A percentile compares a stretch with the other conserved stretches of the same genome.
Conservation (phyloP, 2,797 vertebrate genomes). For the Sebastes baramenuke region DNA sequence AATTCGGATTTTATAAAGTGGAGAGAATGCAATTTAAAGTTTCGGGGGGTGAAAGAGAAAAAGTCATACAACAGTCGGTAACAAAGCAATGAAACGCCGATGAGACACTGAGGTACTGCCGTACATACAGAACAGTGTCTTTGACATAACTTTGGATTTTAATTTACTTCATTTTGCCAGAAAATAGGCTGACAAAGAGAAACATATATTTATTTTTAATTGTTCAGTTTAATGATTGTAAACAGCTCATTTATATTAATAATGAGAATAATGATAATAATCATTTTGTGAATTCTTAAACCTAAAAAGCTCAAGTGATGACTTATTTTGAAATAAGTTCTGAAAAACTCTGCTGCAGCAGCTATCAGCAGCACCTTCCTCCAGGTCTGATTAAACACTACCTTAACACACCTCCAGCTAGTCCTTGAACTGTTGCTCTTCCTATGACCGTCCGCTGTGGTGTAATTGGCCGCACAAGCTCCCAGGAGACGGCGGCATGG, state of each 20-base stretch:
- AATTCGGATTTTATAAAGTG: not conserved
- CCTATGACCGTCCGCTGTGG: slow-evolving; percentile 25
- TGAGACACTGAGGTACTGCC: not conserved
- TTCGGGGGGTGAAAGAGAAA: not conserved
- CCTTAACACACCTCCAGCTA: slow-evolving; percentile 29
- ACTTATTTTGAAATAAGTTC: not conserved
- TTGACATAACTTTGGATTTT: not conserved
- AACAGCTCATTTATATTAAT: not conserved
- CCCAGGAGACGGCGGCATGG: slow-evolving; percentile 16
- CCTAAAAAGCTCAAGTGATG: not conserved
- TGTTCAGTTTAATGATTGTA: not conserved
- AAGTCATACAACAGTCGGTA: not conserved
- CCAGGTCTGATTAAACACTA: slow-evolving; percentile 33
- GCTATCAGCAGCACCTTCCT: slow-evolving; percentile 16
- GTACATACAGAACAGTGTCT: not conserved
- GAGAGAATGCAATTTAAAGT: slow-evolving; percentile 22
- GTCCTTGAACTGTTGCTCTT: slow-evolving; percentile 49
- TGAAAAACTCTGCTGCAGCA: slow-evolving; percentile 7
- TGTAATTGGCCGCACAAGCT: slow-evolving; percentile 49
- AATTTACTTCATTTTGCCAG: not conserved
- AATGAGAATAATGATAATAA: not conserved
- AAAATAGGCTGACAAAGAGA: not conserved
- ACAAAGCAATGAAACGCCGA: slow-evolving; percentile 5
- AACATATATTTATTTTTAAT: not conserved
- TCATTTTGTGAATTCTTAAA: not conserved